phyloP scores from a whole-genome alignment of 2,113 vertebrate genomes.

The Trogon melanurus region DNA sequence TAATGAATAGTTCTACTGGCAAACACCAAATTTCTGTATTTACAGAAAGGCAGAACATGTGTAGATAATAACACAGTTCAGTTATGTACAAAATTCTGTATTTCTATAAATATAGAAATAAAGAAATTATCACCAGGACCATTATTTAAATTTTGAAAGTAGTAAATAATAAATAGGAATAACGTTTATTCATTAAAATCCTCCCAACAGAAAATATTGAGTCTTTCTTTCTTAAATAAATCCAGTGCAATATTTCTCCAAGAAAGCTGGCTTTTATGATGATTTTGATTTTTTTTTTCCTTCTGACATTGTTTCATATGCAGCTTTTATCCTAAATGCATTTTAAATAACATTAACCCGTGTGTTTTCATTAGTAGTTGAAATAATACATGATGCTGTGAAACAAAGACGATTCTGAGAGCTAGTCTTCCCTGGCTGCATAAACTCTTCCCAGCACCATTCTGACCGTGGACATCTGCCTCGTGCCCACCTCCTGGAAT shows the following conservation, averaged over 20 bases:
- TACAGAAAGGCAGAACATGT: slow-evolving; percentile 64
- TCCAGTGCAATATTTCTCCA: not conserved
- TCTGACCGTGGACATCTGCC: not conserved
- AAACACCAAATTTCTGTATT: slow-evolving; percentile 77
- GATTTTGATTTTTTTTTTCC: not conserved
- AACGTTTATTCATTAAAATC: slow-evolving; percentile 57
- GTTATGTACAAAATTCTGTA: slow-evolving; percentile 54
- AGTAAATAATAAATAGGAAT: slow-evolving; percentile 61
- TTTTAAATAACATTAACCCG: slow-evolving; percentile 21
- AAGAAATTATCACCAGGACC: slow-evolving; percentile 64
- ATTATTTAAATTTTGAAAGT: slow-evolving; percentile 65
- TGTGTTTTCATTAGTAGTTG: not conserved
- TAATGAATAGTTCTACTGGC: slow-evolving; percentile 72
- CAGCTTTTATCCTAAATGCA: slow-evolving; percentile 32
- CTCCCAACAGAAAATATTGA: slow-evolving; percentile 19
- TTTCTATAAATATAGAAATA: slow-evolving; percentile 70
- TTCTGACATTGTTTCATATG: not conserved
- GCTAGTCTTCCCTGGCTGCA: not conserved
- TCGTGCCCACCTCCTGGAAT: not conserved
- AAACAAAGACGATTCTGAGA: not conserved
- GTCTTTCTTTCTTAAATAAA: slow-evolving; percentile 22
- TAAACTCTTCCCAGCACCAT: not conserved
- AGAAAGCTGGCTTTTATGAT: not conserved
- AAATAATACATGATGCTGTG: not conserved
- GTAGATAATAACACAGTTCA: slow-evolving; percentile 58